These are phyloP conservation scores for Dolichoris vasculosae DNA, from an alignment of 1,140 invertebrate species.

Conservation along the genomic window DNA sequence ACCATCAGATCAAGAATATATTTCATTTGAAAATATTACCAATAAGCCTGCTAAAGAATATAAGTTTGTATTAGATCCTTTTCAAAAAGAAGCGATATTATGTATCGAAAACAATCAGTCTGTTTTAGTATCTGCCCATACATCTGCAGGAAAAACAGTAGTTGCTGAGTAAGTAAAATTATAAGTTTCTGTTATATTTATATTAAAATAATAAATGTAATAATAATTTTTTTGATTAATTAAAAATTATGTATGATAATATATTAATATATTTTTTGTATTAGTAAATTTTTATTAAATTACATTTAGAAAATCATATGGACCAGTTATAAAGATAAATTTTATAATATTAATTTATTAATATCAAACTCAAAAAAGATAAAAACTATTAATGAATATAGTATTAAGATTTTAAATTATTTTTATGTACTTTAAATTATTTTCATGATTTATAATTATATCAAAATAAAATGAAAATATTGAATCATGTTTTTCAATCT, in stretches of 20 bases:
- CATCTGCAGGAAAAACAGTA: conserved; percentile 99
- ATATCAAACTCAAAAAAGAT: too few species aligned
- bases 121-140: conserved; percentile 98
- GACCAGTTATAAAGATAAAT: not conserved
- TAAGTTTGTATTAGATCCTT: conserved; percentile 96
- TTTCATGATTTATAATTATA: too few species aligned
- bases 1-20: conserved; percentile 89
- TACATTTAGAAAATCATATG: not conserved
- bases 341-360: too few species aligned
- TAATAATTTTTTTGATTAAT: too few species aligned
- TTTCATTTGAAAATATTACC: conserved; percentile 78
- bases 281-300: not conserved
- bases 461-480: not conserved
- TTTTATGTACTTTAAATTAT: too few species aligned
- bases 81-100: conserved; percentile 97
- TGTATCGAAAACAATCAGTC: conserved; percentile 99
- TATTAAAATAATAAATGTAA: conserved; percentile 1
- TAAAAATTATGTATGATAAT: too few species aligned
- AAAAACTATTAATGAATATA: too few species aligned
- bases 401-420: too few species aligned
- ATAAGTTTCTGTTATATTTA: conserved; percentile 30
- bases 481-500: not conserved
- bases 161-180: conserved; percentile 92
- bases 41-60: conserved; percentile 93
- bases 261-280: not conserved